Evolutionary conservation across 2,797 vertebrate species (phyloP), one percentile per base, ranked within the genome.

Genomic region (Nannoperca australis): DNA sequence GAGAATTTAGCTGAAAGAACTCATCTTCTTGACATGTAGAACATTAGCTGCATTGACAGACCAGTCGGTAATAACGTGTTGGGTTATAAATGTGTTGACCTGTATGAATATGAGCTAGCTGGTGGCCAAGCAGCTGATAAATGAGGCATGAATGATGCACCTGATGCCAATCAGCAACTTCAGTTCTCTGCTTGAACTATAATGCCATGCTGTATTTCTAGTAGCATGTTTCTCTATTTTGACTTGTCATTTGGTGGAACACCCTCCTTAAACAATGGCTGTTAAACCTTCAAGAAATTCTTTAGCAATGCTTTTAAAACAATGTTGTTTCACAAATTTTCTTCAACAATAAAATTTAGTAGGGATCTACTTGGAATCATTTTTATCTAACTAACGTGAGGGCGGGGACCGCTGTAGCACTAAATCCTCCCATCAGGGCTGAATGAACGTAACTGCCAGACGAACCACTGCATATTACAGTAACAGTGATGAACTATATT

Each of bases 71-170:
- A 8, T 0, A 45, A 15, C 24, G 14, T 24, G 38, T 36, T 4
- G 15, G 18, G 27, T 54, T 54, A 54, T 8, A 27, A 54, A 4
- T 34, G 17, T 20, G 3, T 34, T 7, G 7, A n/a, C 18, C 61
- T n/a, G 22, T 5, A 12, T 18, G 15, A 49, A 42, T 66, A 53
- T 1, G 10, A 36, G 15, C 49, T 15, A 50, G 55, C 34, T 51
- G n/a, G 36, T 42, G 14, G n/a, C n/a, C 30, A 58, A 27, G 53
- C 22, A 72, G 59, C 70, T 42, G 18, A 72, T 53, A 0, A 49
- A 27, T 61, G 18, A 30, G 22, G 22, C 11, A 6, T 42, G 17
- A 61, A 61, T n/a, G 24, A 61, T n/a, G 22, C 14, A 58, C 15
- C 53, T 50, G 61, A 38, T 42, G 22, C 54, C 14, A 58, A 13